Percentiles rank a stretch among this genome's conserved stretches.
Evolutionary conservation across 2,113 vertebrate species (phyloP).

Genomic region (Syngnathus typhle): DNA sequence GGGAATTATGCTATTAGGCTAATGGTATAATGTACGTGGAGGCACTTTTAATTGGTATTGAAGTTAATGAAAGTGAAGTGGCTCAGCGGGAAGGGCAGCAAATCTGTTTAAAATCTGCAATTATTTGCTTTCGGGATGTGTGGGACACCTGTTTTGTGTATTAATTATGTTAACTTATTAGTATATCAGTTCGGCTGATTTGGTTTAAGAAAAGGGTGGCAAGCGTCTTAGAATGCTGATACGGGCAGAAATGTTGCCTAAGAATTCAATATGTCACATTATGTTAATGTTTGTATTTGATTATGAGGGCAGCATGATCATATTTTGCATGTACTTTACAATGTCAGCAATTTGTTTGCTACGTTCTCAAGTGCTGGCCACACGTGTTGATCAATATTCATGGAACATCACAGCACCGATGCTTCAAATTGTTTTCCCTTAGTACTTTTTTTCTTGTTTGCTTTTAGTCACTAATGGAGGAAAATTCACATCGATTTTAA

Average conservation of each 20-base stretch:
- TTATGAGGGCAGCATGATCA: conserved; percentile 1
- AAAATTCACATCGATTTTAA: background rate
- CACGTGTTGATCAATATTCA: background rate
- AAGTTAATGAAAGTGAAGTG: background rate
- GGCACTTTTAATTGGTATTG: background rate
- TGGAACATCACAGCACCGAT: background rate
- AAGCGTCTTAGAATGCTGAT: background rate
- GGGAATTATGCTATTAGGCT: background rate
- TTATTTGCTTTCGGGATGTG: background rate
- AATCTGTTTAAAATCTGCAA: background rate
- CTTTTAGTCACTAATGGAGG: background rate
- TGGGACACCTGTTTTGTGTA: background rate
- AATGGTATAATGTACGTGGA: too few relatives aligned
- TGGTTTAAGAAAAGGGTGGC: background rate
- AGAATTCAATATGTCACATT: background rate
- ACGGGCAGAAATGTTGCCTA: too few relatives aligned
- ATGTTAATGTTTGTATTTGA: background rate
- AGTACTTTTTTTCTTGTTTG: background rate
- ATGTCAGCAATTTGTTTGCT: background rate
- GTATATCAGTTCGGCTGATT: background rate
- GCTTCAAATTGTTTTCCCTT: background rate
- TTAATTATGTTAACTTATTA: background rate
- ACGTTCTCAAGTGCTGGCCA: too few relatives aligned
- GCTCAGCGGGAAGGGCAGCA: background rate
- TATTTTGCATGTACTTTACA: background rate